These are phyloP conservation scores for Rhingia campestris DNA, from an alignment of 2,888 invertebrate genomes.

Conservation along the genomic window DNA sequence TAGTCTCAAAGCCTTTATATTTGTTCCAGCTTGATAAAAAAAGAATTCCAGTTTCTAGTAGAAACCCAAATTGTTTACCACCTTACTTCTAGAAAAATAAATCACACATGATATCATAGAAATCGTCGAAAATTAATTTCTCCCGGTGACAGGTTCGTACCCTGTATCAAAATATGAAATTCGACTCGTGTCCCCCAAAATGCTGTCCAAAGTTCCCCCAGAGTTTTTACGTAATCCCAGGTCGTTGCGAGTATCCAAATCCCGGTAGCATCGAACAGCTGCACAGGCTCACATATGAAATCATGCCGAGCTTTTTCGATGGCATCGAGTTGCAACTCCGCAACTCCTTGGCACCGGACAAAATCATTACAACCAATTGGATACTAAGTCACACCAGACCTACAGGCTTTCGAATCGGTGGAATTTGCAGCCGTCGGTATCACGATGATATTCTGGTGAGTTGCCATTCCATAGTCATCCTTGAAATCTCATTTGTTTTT, in stretches of 20 bases:
- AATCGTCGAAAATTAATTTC: no score
- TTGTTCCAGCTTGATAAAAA: no score
- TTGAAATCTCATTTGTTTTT: neutral
- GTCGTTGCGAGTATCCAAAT: conserved; percentile 77
- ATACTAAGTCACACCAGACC: conserved; percentile 80
- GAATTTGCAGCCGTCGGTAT: conserved; percentile 78
- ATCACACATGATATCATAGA: no score
- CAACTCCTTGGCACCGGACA: conserved; percentile 79
- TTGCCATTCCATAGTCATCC: neutral
- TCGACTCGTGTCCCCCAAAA: conserved; percentile 76
- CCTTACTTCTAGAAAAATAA: no score
- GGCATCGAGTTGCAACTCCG: conserved; percentile 80
- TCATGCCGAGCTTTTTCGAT: conserved; percentile 81
- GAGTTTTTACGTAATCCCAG: conserved; percentile 78
- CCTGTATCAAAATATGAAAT: conserved; percentile 68
- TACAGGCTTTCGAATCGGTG: conserved; percentile 81
- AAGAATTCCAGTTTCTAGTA: no score
- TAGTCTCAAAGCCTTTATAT: no score
- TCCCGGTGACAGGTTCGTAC: neutral
- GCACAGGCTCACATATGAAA: conserved; percentile 80
- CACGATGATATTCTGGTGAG: conserved; percentile 79
- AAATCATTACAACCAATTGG: conserved; percentile 79
- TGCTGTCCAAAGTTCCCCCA: conserved; percentile 78
- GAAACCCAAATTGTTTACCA: no score
- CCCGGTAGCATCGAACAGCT: conserved; percentile 81